Evolutionary conservation across 2,797 vertebrate genomes (phyloP).

Genomic region (Lepilemur septentrionalis): DNA sequence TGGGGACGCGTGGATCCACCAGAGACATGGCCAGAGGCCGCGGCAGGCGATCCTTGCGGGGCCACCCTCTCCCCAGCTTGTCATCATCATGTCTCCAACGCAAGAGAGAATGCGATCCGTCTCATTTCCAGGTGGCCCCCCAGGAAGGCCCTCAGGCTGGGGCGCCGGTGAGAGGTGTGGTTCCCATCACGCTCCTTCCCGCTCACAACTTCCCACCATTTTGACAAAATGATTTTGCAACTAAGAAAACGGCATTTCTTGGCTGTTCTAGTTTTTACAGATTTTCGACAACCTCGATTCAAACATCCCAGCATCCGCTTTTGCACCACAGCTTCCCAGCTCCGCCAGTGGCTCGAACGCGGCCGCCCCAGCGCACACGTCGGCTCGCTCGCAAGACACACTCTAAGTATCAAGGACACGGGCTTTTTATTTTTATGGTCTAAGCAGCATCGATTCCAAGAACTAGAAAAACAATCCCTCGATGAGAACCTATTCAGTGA

Average conservation of each 20-base stretch:
- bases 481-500: not conserved
- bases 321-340: not conserved
- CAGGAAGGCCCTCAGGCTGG: not conserved
- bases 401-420: not conserved
- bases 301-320: not conserved
- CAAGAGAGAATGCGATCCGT: not conserved
- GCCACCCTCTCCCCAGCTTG: not conserved
- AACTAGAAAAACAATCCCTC: not conserved
- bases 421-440: not conserved
- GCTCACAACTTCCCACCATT: not conserved
- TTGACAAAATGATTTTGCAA: not conserved
- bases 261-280: not conserved
- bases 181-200: not conserved
- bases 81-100: fast-evolving
- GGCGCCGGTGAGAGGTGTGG: fast-evolving
- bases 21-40: not conserved
- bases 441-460: not conserved
- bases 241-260: not conserved
- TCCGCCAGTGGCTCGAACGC: not conserved
- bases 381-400: not conserved
- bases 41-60: too few relatives aligned
- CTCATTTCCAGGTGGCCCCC: not conserved
- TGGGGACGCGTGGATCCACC: fast-evolving
- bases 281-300: not conserved
- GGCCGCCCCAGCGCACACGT: fast-evolving